Evolutionary conservation across 2,888 invertebrate genomes (phyloP).

Genomic region (Acleris sparsana): DNA sequence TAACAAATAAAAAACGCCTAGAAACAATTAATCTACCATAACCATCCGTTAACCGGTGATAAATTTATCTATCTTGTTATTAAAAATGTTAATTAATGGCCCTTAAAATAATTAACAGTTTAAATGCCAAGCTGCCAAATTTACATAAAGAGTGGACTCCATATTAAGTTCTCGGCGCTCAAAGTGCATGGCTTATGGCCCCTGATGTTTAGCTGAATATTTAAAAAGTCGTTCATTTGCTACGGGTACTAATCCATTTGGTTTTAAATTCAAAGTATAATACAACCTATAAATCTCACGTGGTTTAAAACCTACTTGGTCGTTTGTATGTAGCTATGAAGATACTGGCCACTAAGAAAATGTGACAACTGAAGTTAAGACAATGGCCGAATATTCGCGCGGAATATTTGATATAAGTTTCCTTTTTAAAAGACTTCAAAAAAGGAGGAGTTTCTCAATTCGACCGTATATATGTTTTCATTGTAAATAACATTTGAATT

Average conservation of each 20-base stretch:
- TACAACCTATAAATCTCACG: too few species aligned
- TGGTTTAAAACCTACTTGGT: too few species aligned
- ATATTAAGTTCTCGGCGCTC: too few species aligned
- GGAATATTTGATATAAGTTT: neutral
- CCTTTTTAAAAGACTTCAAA: too few species aligned
- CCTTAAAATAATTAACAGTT: neutral
- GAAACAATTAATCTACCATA: constrained; percentile 51
- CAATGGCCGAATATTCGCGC: neutral
- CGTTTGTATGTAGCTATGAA: too few species aligned
- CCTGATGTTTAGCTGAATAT: constrained; percentile 13
- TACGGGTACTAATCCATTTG: too few species aligned
- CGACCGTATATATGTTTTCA: too few species aligned
- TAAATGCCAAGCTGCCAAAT: neutral
- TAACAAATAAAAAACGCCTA: constrained; percentile 32
- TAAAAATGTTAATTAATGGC: constrained; percentile 56
- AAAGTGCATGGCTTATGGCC: neutral
- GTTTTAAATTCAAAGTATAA: too few species aligned
- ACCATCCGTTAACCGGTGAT: constrained; percentile 36
- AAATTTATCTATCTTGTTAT: constrained; percentile 52
- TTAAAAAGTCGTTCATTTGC: neutral
- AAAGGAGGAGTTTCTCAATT: too few species aligned
- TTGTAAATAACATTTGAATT: too few species aligned
- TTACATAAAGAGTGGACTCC: neutral
- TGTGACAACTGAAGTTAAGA: neutral
- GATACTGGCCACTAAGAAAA: constrained; percentile 1